Evolutionary conservation across 2,888 invertebrate species (phyloP), one percentile per base, ranked within the genome.

Genomic region (Acrocera orbiculus): DNA sequence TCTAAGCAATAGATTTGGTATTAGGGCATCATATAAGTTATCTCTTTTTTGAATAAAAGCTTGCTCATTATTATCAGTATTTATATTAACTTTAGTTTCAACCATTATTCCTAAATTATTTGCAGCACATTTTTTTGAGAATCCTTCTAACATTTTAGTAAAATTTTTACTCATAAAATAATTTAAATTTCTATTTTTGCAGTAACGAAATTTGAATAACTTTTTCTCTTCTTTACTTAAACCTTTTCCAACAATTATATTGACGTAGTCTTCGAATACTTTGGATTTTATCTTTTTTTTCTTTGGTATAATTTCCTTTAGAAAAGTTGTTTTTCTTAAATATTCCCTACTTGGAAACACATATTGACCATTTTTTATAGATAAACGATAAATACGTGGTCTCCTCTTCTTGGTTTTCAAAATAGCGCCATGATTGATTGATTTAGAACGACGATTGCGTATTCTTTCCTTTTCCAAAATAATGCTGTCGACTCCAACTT

Each of bases 11-110:
- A 78, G 52, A 5, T 77, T 70, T 36, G 69, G 62, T 37, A 92
- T 74, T 27, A 79, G 64, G 41, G 83, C 70, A 61, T 92, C 90
- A 40, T 65, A 66, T 35, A 71, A 65, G 35, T 61, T 62, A 38
- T 73, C 67, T 30, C 65, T 66, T n/a, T n/a, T n/a, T n/a, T n/a
- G n/a, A n/a, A n/a, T n/a, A 58, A 85, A 95, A 2, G 86, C 73
- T 52, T 83, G 78, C 46, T 75, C 73, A 51, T 68, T 74, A 57
- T 77, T 82, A 52, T 76, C 81, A 1, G 78, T 76, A 57, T 90
- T 93, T 29, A 93, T 79, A 38, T 89, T 69, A 30, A 95, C 54
- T 33, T 69, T 62, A 29, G 83, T 85, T 66, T 82, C 66, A 40
- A 74, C 49, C 32, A 60, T 55, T 6, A 47, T 42, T 0, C 60